Evolutionary conservation across 2,113 vertebrate species (phyloP).

Genomic region (Strix aluco): DNA sequence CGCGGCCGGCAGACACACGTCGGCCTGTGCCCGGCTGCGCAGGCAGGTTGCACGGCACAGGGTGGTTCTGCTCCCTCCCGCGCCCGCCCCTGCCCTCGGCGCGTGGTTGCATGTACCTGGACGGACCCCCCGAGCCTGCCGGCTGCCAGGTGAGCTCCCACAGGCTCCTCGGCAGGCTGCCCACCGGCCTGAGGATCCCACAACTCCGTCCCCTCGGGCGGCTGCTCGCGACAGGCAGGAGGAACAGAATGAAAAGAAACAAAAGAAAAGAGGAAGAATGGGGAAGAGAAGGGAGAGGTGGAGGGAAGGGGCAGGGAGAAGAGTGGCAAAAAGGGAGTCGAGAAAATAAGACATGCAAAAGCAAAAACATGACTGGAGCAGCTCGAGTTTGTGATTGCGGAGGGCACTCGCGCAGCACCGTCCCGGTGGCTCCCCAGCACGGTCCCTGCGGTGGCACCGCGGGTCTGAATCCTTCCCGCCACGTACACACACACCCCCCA

Average conservation of each 20-base stretch:
- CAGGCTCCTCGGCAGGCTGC: constrained; percentile 86
- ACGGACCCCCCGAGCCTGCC: constrained; percentile 90
- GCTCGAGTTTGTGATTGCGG: neutral
- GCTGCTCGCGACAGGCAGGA: constrained; percentile 72
- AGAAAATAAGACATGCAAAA: constrained; percentile 77
- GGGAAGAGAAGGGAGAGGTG: constrained; percentile 39
- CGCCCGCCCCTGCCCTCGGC: neutral
- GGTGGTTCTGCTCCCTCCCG: neutral
- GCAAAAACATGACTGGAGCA: constrained; percentile 52
- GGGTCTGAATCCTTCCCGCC: neutral
- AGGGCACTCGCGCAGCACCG: neutral
- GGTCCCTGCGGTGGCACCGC: rapidly evolving
- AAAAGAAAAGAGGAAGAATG: constrained; percentile 47
- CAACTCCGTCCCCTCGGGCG: constrained; percentile 85
- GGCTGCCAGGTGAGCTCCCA: constrained; percentile 87
- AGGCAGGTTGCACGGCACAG: neutral
- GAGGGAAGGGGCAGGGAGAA: neutral
- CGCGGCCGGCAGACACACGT: neutral
- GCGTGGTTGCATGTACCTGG: constrained; percentile 79
- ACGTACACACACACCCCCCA: neutral
- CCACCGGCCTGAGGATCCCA: constrained; percentile 86
- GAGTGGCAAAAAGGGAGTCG: constrained; percentile 67
- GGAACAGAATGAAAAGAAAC: constrained; percentile 66
- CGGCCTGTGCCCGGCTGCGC: rapidly evolving
- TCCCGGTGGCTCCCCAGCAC: neutral